These are phyloP conservation scores for Lasioglossum lativentre DNA, from an alignment of 2,888 invertebrate genomes.

Conservation along the genomic window DNA sequence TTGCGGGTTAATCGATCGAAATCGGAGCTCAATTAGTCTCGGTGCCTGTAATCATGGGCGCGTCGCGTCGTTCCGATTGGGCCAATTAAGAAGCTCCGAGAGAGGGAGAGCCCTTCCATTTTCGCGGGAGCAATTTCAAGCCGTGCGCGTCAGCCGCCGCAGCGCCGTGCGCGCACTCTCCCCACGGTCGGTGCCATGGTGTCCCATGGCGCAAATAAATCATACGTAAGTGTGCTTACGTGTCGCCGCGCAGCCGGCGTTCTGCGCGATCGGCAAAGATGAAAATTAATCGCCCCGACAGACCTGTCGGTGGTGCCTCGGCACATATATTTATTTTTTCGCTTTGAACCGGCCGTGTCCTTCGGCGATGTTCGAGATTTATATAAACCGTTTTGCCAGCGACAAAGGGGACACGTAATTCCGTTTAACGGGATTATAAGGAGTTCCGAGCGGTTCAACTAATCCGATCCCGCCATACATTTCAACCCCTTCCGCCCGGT, in stretches of 20 bases:
- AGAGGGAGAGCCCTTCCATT: slow-evolving; percentile 60
- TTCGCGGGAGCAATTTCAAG: slow-evolving; percentile 69
- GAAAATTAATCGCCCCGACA: slow-evolving; percentile 44
- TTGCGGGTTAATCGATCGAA: neutral
- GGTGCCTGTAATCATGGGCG: slow-evolving; percentile 47
- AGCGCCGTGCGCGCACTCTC: slow-evolving; percentile 55
- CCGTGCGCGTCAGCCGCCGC: slow-evolving; percentile 57
- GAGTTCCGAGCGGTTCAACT: neutral
- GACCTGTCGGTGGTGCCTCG: neutral
- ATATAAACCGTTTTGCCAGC: slow-evolving; percentile 6
- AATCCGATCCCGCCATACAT: slow-evolving; percentile 4
- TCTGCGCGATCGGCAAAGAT: slow-evolving; percentile 26
- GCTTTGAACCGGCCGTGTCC: neutral
- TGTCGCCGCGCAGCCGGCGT: slow-evolving; percentile 41
- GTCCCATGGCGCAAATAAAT: slow-evolving; percentile 80
- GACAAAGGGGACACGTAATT: neutral
- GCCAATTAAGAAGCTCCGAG: slow-evolving; percentile 67
- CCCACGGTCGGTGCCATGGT: slow-evolving; percentile 64
- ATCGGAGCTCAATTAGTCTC: slow-evolving; percentile 19
- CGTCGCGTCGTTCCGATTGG: slow-evolving; percentile 50
- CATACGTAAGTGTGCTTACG: slow-evolving; percentile 65
- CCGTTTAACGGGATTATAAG: slow-evolving; percentile 15
- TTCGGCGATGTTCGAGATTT: neutral
- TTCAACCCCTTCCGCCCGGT: neutral
- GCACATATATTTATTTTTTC: neutral